phyloP scores from a whole-genome alignment of 2,797 vertebrate species.

The Cephalopachus bancanus region DNA sequence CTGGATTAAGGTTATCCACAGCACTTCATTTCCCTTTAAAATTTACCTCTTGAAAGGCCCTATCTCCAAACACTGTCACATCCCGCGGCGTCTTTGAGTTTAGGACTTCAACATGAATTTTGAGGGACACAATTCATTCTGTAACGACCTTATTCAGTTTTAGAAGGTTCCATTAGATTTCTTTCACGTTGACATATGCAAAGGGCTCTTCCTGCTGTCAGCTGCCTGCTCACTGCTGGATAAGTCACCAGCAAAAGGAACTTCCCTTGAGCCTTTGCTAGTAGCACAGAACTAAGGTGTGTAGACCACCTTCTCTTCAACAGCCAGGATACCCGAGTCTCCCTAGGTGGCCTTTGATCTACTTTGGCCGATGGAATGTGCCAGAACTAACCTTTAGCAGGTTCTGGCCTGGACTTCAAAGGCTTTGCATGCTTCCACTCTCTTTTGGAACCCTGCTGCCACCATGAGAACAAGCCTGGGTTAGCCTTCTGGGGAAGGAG shows the following conservation, averaged over 20 bases:
- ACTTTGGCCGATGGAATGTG: neutral
- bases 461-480: neutral
- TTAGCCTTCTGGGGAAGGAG: neutral
- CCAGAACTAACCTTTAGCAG: neutral
- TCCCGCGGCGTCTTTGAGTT: neutral
- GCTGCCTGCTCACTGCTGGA: neutral
- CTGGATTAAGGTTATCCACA: neutral
- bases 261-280: neutral
- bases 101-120: neutral
- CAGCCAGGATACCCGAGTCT: neutral
- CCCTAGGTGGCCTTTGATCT: neutral
- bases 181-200: neutral
- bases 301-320: neutral
- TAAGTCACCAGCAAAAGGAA: neutral
- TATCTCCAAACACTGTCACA: neutral
- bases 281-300: neutral
- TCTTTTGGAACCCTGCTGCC: neutral
- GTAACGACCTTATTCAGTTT: neutral
- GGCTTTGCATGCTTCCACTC: neutral
- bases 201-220: neutral
- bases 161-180: neutral
- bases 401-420: neutral
- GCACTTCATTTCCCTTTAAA: neutral
- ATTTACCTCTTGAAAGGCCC: neutral
- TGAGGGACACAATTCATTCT: neutral